phyloP scores from a whole-genome alignment of 2,797 vertebrate species.

The Atherinosoma microstoma region DNA sequence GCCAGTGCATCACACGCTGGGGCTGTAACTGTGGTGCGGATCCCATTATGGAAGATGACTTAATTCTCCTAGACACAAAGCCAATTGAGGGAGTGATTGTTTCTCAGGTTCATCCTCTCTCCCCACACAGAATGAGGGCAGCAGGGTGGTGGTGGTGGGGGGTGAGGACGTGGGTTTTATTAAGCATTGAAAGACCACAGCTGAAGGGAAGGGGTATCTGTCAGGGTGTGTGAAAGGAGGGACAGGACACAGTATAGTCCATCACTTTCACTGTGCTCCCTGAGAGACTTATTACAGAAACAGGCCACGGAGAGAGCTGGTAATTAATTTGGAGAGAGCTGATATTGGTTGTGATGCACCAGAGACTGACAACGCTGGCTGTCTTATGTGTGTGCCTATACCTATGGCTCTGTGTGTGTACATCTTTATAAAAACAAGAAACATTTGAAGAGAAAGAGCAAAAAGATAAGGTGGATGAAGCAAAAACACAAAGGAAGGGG shows the following conservation, averaged over 20 bases:
- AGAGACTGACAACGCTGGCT: slow-evolving; percentile 66
- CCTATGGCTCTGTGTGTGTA: slow-evolving; percentile 3
- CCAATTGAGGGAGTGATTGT: slow-evolving; percentile 73
- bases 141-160: slow-evolving; percentile 1
- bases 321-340: slow-evolving; percentile 84
- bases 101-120: slow-evolving; percentile 67
- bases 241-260: slow-evolving; percentile 53
- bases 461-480: slow-evolving; percentile 23
- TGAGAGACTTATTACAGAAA: slow-evolving; percentile 85
- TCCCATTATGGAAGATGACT: slow-evolving; percentile 63
- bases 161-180: slow-evolving; percentile 22
- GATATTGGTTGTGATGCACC: slow-evolving; percentile 83
- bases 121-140: slow-evolving; percentile 18
- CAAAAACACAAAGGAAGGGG: neutral
- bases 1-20: slow-evolving; percentile 22
- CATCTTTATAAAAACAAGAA: slow-evolving; percentile 6
- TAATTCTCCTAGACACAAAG: slow-evolving; percentile 75
- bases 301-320: slow-evolving; percentile 68
- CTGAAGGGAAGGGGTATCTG: slow-evolving; percentile 55
- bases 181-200: slow-evolving; percentile 48
- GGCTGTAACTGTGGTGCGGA: slow-evolving; percentile 28
- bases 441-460: slow-evolving; percentile 40
- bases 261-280: slow-evolving; percentile 74
- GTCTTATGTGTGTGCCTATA: slow-evolving; percentile 21
- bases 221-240: slow-evolving; percentile 48